Evolutionary conservation across 2,797 vertebrate genomes (phyloP).

Genomic region (Harpagifer antarcticus): DNA sequence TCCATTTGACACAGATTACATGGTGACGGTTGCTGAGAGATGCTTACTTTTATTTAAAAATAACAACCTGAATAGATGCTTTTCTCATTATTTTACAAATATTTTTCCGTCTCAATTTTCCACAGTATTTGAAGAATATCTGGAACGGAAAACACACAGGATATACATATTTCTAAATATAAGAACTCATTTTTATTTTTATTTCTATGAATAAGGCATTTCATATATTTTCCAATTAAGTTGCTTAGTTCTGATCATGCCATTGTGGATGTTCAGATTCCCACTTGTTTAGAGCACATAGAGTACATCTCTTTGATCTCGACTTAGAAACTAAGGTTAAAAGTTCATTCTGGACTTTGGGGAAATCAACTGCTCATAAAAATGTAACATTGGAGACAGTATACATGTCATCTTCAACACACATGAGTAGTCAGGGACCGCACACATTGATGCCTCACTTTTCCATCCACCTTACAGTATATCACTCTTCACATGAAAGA

Average conservation of each 20-base stretch:
- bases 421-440: slow-evolving; percentile 7
- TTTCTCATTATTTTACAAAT: no score
- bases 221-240: background rate
- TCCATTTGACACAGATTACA: background rate
- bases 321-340: background rate
- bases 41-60: no score
- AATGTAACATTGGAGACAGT: slow-evolving; percentile 6
- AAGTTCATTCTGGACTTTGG: background rate
- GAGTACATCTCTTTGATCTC: no score
- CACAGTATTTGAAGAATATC: background rate
- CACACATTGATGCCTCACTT: slow-evolving; percentile 33
- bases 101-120: background rate
- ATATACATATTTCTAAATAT: no score
- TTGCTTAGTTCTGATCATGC: background rate
- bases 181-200: background rate
- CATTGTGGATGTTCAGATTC: background rate
- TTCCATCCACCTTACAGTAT: slow-evolving; percentile 31
- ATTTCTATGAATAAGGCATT: background rate
- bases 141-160: background rate
- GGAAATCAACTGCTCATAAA: background rate
- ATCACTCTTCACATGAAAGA: slow-evolving; percentile 34
- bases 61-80: background rate
- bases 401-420: slow-evolving; percentile 18
- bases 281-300: background rate
- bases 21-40: background rate